phyloP scores from a whole-genome alignment of 2,797 vertebrate species.

The Parotocinclus haroldoi region DNA sequence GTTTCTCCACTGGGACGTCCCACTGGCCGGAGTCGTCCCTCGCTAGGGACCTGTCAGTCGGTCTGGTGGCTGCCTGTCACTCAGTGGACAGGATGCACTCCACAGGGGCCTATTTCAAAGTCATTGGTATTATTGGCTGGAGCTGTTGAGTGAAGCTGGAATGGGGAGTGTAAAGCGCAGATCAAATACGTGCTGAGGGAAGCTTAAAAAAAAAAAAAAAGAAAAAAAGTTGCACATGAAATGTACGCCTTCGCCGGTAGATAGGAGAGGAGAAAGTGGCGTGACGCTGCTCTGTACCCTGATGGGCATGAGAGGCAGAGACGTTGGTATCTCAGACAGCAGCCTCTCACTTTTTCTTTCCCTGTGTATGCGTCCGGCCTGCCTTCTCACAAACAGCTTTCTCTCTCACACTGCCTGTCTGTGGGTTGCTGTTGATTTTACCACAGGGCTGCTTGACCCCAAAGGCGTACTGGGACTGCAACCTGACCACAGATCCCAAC shows the following conservation, averaged over 20 bases:
- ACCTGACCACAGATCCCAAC: slow-evolving; percentile 63
- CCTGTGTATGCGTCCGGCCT: slow-evolving; percentile 53
- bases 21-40: slow-evolving; percentile 69
- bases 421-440: slow-evolving; percentile 67
- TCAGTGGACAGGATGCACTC: slow-evolving; percentile 41
- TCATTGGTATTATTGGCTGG: slow-evolving; percentile 35
- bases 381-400: slow-evolving; percentile 35
- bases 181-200: slow-evolving; percentile 53
- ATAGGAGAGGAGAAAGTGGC: slow-evolving; percentile 55
- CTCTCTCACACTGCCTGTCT: slow-evolving; percentile 48
- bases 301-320: slow-evolving; percentile 55
- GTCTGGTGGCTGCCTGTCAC: slow-evolving; percentile 73
- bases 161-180: slow-evolving; percentile 54
- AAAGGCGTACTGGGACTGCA: slow-evolving; percentile 56
- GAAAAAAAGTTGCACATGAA: slow-evolving; percentile 54
- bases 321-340: slow-evolving; percentile 56
- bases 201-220: no score
- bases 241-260: slow-evolving; percentile 18
- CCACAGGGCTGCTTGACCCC: slow-evolving; percentile 59
- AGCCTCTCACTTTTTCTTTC: slow-evolving; percentile 32
- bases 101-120: slow-evolving; percentile 37
- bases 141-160: slow-evolving; percentile 4
- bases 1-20: slow-evolving; percentile 49
- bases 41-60: slow-evolving; percentile 73
- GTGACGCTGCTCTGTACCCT: slow-evolving; percentile 65